These are phyloP conservation scores for Drosophila trapezifrons DNA, from an alignment of 1,140 invertebrate species.

Conservation along the genomic window DNA sequence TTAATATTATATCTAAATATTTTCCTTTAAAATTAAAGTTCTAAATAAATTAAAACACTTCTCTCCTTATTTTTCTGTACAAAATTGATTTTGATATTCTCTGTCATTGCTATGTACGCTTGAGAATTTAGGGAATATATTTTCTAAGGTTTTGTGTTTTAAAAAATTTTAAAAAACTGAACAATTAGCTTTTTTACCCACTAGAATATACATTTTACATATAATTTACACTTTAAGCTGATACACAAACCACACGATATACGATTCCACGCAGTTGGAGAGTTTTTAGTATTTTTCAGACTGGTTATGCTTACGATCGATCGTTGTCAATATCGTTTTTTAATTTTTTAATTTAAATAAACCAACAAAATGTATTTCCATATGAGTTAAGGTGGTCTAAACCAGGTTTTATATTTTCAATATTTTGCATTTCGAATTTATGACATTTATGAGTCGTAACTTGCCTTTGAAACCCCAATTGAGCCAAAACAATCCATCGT, in stretches of 20 bases:
- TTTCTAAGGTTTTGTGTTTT: rapidly evolving
- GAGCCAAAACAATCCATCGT: slow-evolving; percentile 33
- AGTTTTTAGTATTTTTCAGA: neutral
- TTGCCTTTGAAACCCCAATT: slow-evolving; percentile 34
- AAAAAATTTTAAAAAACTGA: neutral
- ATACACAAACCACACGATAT: slow-evolving; percentile 5
- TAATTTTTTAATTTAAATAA: neutral
- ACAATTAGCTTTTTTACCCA: neutral
- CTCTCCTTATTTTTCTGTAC: rapidly evolving
- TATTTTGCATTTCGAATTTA: slow-evolving; percentile 34
- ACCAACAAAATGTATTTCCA: neutral
- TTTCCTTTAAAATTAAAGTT: neutral
- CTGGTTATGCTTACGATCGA: neutral
- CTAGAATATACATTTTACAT: neutral
- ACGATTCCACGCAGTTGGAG: neutral
- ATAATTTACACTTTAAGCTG: neutral
- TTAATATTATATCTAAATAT: neutral
- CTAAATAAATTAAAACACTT: no score
- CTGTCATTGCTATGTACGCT: neutral
- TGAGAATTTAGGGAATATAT: neutral
- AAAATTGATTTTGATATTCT: neutral
- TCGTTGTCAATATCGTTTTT: slow-evolving; percentile 4
- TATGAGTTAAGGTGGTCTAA: neutral
- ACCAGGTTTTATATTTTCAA: no score
- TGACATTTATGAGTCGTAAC: slow-evolving; percentile 50